phyloP scores from a whole-genome alignment of 30 jellyfish, hydroid and myxozoan species.

The Turritopsis dohrnii region DNA sequence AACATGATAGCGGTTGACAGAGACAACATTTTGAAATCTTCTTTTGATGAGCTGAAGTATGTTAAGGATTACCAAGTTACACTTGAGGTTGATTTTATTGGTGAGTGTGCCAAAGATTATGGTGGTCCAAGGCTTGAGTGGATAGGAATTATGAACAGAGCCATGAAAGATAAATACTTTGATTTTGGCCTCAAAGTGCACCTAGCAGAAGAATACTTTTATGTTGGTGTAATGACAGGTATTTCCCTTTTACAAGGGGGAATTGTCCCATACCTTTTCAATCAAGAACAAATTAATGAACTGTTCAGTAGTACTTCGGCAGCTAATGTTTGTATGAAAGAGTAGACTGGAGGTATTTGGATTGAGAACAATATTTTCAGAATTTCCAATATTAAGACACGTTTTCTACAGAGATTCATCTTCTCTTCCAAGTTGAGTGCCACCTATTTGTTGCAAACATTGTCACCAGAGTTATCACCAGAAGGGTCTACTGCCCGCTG shows the following conservation, averaged over 20 bases:
- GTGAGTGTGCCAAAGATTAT: slow-evolving; percentile 43
- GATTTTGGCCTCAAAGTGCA: slow-evolving; percentile 38
- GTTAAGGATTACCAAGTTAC: slow-evolving; percentile 32
- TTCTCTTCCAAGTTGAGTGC: slow-evolving; percentile 25
- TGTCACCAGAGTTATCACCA: slow-evolving; percentile 32
- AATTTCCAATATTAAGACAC: slow-evolving; percentile 33
- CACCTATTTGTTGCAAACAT: slow-evolving; percentile 18
- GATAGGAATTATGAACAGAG: slow-evolving; percentile 30
- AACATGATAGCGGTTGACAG: slow-evolving; percentile 41
- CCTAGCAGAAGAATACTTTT: slow-evolving; percentile 35
- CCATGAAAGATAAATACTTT: slow-evolving; percentile 43
- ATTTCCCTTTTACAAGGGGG: slow-evolving; percentile 47
- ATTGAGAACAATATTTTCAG: slow-evolving; percentile 20
- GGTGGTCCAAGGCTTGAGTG: slow-evolving; percentile 59
- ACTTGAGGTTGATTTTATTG: slow-evolving; percentile 46
- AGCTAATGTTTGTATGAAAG: slow-evolving; percentile 17
- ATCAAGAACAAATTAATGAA: slow-evolving; percentile 24
- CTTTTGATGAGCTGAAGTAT: slow-evolving; percentile 36
- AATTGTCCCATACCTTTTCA: slow-evolving; percentile 30
- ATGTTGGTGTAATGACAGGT: slow-evolving; percentile 39
- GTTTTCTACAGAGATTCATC: too few relatives aligned
- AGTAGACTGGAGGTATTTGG: slow-evolving; percentile 38
- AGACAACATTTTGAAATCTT: slow-evolving; percentile 30
- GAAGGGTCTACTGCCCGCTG: slow-evolving; percentile 34
- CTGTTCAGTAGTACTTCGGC: slow-evolving; percentile 11